Evolutionary conservation across 2,797 vertebrate genomes (phyloP), one percentile per base, ranked within the genome.

Genomic region (Clamator glandarius): DNA sequence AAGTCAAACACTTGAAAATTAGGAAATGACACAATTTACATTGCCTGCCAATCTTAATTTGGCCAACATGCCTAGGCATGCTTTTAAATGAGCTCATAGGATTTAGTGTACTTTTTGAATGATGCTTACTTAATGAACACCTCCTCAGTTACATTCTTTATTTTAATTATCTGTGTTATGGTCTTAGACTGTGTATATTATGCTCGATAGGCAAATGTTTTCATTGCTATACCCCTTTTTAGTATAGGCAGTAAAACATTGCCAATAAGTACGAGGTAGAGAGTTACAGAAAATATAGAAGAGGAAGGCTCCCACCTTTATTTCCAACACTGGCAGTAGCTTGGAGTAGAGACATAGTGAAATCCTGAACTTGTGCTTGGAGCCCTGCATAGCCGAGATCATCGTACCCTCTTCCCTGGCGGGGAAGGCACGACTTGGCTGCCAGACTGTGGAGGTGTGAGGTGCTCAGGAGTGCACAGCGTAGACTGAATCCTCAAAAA

Each of bases 391-490:
- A 31, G 19, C 28, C 4, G 8, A 26, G 16, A 28, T 41, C 68
- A 18, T 6, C 0, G 0, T 35, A 17, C 7, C 36, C 36, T 57
- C 6, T 61, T 57, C 26, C 36, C 42, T 44, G 8, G 0, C 33
- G 55, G 23, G 33, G 31, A 73, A 52, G 31, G 18, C 69, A 83
- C 0, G 3, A 39, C 19, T 41, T 0, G 3, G 28, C 62, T 87
- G 55, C 21, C 44, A 44, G 81, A 21, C 57, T 46, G 39, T 0
- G 3, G 31, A 77, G 48, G 33, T 57, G 57, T 3, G 5, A 73
- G 48, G 7, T 52, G 64, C 64, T 64, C 62, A 46, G 76, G 64
- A 67, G 9, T 0, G 0, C 2, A 1, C 19, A 5, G 31, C 2
- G 14, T 28, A 12, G 20, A 0, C 61, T 11, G 19, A 90, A 33